Percentiles rank a stretch among this genome's conserved stretches.
These are phyloP conservation scores for Xiphophorus maculatus DNA, from an alignment of 2,113 vertebrate genomes.

Conservation along the genomic window DNA sequence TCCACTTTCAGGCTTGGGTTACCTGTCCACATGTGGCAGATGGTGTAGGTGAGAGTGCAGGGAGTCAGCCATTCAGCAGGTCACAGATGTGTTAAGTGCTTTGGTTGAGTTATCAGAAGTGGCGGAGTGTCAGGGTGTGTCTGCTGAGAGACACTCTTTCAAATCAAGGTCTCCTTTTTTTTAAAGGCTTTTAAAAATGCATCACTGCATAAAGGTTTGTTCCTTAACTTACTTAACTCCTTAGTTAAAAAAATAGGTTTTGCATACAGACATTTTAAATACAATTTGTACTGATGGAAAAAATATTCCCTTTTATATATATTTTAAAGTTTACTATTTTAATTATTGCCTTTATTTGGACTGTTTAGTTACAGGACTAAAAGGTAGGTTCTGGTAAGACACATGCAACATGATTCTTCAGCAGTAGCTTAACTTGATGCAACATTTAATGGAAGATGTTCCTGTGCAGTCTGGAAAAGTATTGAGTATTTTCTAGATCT, in stretches of 20 bases:
- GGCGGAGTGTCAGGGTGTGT: constrained; percentile 43
- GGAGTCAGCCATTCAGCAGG: constrained; percentile 32
- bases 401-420: neutral
- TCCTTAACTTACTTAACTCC: too few species aligned
- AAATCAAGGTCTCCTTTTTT: neutral
- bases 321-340: too few species aligned
- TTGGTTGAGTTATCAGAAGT: constrained; percentile 49
- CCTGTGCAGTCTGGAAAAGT: too few species aligned
- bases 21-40: constrained; percentile 69
- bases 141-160: constrained; percentile 26
- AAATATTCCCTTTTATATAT: too few species aligned
- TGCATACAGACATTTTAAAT: too few species aligned
- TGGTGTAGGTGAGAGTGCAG: constrained; percentile 72
- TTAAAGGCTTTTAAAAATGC: neutral
- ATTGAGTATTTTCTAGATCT: neutral
- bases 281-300: too few species aligned
- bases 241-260: too few species aligned
- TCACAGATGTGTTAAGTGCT: constrained; percentile 80
- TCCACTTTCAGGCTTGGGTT: constrained; percentile 54
- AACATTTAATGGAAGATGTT: neutral
- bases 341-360: too few species aligned
- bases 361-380: too few species aligned
- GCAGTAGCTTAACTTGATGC: neutral
- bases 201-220: too few species aligned
- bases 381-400: too few species aligned